Evolutionary conservation across 92 coral and sea anemone genomes (phyloP).

Genomic region (Ricordea florida): DNA sequence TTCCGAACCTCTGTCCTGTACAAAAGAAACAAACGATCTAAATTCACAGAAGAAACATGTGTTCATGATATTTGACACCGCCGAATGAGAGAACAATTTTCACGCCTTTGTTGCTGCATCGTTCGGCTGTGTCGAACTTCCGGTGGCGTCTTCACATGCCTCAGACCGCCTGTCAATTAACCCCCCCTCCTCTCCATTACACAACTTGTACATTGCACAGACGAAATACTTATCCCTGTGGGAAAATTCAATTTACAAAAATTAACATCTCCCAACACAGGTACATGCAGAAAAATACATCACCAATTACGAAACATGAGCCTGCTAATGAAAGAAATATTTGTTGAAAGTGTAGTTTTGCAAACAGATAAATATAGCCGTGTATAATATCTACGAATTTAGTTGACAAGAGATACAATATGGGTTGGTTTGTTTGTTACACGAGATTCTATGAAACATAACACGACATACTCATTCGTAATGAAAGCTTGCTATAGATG

Average conservation of each 20-base stretch:
- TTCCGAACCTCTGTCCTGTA: conserved; percentile 76
- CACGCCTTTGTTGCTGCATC: conserved; percentile 6
- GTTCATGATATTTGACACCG: conserved; percentile 55
- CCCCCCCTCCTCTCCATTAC: neutral
- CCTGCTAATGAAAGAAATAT: no score
- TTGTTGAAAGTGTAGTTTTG: no score
- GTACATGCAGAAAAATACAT: no score
- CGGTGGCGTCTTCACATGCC: conserved; percentile 23
- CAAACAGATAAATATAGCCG: no score
- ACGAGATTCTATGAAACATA: no score
- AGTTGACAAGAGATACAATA: no score
- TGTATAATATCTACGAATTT: no score
- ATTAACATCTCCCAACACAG: no score
- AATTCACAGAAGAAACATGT: neutral
- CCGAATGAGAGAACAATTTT: conserved; percentile 12
- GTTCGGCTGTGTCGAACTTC: conserved; percentile 45
- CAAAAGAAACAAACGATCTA: conserved; percentile 34
- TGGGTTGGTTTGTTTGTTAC: no score
- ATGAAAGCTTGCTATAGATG: no score
- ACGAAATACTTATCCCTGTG: conserved; percentile 11
- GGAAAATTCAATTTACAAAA: conserved; percentile 9
- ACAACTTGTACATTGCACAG: conserved; percentile 3
- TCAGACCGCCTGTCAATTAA: conserved; percentile 18
- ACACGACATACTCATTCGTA: no score
- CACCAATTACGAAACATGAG: no score